These are phyloP conservation scores for Plodia interpunctella DNA, from an alignment of 1,140 invertebrate genomes.

Conservation along the genomic window DNA sequence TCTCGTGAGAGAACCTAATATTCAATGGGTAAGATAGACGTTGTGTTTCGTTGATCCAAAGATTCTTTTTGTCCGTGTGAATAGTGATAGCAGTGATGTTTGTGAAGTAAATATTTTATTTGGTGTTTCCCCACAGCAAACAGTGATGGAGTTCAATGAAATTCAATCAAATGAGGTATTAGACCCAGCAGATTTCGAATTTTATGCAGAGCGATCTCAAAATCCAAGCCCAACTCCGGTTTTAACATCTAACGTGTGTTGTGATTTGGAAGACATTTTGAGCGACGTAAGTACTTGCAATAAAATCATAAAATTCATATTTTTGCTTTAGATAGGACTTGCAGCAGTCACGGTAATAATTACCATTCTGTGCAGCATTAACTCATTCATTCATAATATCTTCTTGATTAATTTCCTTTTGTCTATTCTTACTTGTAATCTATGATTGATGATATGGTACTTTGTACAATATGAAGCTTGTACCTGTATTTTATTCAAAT, in stretches of 20 bases:
- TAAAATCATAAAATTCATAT: background rate
- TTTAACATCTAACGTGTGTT: slow-evolving; percentile 54
- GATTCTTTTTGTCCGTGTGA: background rate
- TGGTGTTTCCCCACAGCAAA: slow-evolving; percentile 55
- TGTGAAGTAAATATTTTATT: slow-evolving; percentile 36
- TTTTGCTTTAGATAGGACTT: background rate
- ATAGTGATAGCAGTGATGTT: slow-evolving; percentile 27
- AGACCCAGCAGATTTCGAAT: slow-evolving; percentile 58
- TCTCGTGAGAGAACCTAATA: slow-evolving; percentile 70
- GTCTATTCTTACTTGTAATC: no score
- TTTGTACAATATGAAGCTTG: no score
- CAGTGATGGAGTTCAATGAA: slow-evolving; percentile 73
- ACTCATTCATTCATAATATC: no score
- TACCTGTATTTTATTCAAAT: no score
- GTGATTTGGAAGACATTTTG: slow-evolving; percentile 71
- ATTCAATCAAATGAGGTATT: slow-evolving; percentile 62
- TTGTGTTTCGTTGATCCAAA: slow-evolving; percentile 8
- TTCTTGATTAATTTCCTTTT: no score
- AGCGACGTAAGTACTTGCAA: slow-evolving; percentile 60
- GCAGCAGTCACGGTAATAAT: no score
- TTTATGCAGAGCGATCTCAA: slow-evolving; percentile 52
- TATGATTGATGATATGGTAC: no score
- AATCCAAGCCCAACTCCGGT: slow-evolving; percentile 57
- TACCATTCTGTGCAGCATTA: no score
- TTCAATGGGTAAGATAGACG: slow-evolving; percentile 60